phyloP scores from a whole-genome alignment of 2,113 vertebrate species.

The Australoheros scitulus region DNA sequence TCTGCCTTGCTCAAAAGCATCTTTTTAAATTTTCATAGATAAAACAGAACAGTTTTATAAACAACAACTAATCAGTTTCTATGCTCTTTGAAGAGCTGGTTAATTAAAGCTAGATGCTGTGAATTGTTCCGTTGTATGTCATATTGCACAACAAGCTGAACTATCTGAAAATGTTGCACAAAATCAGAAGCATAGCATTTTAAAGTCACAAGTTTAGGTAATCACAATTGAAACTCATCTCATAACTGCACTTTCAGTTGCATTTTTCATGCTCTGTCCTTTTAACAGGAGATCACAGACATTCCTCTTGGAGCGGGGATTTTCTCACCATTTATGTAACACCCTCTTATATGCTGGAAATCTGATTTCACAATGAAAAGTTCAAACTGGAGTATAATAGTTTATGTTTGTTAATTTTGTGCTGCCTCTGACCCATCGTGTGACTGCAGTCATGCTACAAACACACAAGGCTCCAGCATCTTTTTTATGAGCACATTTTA shows the following conservation, averaged over 20 bases:
- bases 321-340: conserved; percentile 11
- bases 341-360: conserved; percentile 24
- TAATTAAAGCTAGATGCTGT: not conserved
- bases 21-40: no score
- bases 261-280: not conserved
- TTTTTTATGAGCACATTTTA: no score
- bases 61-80: not conserved
- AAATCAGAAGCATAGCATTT: not conserved
- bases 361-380: conserved; percentile 14
- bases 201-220: not conserved
- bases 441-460: conserved; percentile 1
- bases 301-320: not conserved
- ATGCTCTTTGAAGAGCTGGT: not conserved
- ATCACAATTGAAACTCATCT: not conserved
- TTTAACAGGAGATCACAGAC: not conserved
- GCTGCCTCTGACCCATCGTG: conserved; percentile 14
- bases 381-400: conserved; percentile 1
- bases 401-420: conserved; percentile 1
- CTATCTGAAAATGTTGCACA: not conserved
- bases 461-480: not conserved
- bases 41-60: not conserved
- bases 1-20: not conserved
- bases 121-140: not conserved
- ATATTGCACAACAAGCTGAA: not conserved
- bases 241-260: not conserved